Conservation (phyloP, 2,113 vertebrate genomes). For the Lathamus discolor region DNA sequence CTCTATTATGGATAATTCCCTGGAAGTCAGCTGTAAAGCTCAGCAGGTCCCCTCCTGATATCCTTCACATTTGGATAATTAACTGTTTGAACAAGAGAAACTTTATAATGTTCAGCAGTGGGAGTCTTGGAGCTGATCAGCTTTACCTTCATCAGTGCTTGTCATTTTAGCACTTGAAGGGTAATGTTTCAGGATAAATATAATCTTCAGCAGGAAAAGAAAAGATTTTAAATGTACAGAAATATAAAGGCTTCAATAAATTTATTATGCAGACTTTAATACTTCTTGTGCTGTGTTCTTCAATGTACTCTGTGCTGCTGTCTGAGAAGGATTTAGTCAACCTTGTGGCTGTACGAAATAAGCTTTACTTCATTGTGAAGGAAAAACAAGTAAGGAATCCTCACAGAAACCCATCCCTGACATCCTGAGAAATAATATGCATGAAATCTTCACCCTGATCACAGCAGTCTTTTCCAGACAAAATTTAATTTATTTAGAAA, state of each 20-base stretch:
- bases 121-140: constrained; percentile 58
- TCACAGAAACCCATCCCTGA: not conserved
- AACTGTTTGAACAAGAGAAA: constrained; percentile 69
- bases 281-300: not conserved
- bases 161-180: constrained; percentile 65
- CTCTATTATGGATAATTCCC: constrained; percentile 59
- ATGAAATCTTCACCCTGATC: not conserved
- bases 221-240: constrained; percentile 51
- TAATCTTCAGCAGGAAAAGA: constrained; percentile 53
- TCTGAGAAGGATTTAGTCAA: constrained; percentile 40
- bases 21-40: constrained; percentile 53
- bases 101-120: constrained; percentile 65
- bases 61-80: constrained; percentile 67
- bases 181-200: constrained; percentile 56
- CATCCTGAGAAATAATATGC: not conserved
- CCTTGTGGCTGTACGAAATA: constrained; percentile 25
- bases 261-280: constrained; percentile 43
- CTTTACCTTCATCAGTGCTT: constrained; percentile 57
- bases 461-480: not conserved
- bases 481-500: constrained; percentile 10
- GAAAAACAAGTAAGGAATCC: constrained; percentile 5
- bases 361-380: constrained; percentile 14
- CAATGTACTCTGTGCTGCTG: constrained; percentile 14
- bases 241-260: constrained; percentile 46
- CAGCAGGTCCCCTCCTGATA: constrained; percentile 53